A percentile compares a stretch with the other conserved stretches of the same genome.
These are phyloP conservation scores for Agrochola litura DNA, from an alignment of 2,888 invertebrate species.

Conservation along the genomic window DNA sequence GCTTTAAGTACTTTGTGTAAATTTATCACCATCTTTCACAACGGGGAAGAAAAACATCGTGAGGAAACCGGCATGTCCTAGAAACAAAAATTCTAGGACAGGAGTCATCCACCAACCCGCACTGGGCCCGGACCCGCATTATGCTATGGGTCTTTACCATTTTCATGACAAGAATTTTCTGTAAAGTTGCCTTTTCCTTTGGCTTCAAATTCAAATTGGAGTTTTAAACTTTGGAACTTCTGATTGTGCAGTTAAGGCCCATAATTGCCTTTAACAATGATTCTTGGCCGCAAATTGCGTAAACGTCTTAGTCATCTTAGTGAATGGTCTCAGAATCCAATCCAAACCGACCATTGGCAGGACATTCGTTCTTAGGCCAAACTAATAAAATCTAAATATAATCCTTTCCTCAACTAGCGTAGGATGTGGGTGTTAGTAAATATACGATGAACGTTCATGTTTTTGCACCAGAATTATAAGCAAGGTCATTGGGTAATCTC, in stretches of 20 bases:
- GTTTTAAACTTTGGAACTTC: constrained; percentile 1
- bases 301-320: constrained; percentile 51
- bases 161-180: not conserved
- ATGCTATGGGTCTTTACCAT: not conserved
- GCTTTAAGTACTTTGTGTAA: not conserved
- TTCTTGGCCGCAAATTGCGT: constrained; percentile 33
- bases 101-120: not conserved
- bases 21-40: not conserved
- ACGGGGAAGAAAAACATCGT: not conserved
- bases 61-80: not conserved
- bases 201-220: not conserved
- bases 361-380: constrained; percentile 43
- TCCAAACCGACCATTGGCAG: constrained; percentile 29
- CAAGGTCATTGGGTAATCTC: constrained; percentile 60
- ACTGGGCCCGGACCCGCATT: not conserved
- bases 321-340: constrained; percentile 41
- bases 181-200: not conserved
- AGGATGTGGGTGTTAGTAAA: constrained; percentile 58
- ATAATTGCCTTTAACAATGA: constrained; percentile 36
- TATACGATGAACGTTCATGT: constrained; percentile 46
- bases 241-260: constrained; percentile 5
- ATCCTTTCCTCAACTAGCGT: constrained; percentile 35
- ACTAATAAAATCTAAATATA: constrained; percentile 64
- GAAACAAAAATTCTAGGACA: not conserved
- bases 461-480: constrained; percentile 55